Percentiles rank a stretch among this genome's conserved stretches.
Conservation (phyloP, 1,140 invertebrate species). For the Brachionus rubens region DNA sequence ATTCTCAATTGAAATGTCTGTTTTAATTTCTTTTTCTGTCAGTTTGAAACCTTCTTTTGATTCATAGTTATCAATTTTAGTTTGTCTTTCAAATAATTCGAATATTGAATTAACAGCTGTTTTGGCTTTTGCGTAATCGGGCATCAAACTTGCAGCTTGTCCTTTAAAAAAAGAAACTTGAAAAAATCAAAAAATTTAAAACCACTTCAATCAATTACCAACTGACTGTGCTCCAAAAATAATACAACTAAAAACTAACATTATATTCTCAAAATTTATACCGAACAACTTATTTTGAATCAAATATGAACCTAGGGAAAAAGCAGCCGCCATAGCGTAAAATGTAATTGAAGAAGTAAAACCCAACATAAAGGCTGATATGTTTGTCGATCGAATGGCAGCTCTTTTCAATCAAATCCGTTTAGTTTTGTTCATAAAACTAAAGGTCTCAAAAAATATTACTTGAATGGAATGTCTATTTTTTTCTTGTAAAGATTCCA, state of each 20-base stretch:
- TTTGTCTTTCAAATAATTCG: constrained; percentile 39
- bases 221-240: constrained; percentile 29
- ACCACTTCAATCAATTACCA: neutral
- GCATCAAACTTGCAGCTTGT: constrained; percentile 72
- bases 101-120: constrained; percentile 69
- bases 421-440: neutral
- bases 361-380: constrained; percentile 26
- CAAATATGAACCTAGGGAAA: constrained; percentile 20
- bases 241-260: constrained; percentile 42
- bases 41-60: neutral
- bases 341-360: constrained; percentile 39
- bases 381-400: constrained; percentile 31
- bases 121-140: constrained; percentile 80
- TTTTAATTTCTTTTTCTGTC: neutral
- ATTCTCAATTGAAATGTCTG: neutral
- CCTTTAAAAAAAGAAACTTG: neutral
- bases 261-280: constrained; percentile 28
- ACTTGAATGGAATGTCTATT: constrained; percentile 36
- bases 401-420: neutral
- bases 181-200: neutral
- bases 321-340: constrained; percentile 42
- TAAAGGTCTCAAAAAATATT: neutral
- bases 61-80: constrained; percentile 35
- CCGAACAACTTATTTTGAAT: constrained; percentile 31
- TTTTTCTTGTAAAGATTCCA: constrained; percentile 53